Conservation (phyloP, 2,888 invertebrate species). For the Muschampia plurimacula region DNA sequence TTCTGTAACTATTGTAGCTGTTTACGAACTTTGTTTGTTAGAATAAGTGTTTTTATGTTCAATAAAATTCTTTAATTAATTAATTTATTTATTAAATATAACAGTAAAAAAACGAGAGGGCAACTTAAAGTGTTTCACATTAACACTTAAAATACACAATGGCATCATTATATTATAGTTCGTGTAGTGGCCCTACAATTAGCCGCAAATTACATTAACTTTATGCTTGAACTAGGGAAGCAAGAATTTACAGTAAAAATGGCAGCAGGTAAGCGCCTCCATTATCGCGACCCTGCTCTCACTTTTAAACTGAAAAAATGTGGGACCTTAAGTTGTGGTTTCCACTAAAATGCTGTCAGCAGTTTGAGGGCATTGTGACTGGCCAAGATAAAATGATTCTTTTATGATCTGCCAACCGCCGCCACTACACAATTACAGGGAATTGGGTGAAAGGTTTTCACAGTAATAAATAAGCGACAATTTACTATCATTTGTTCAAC, state of each 20-base stretch:
- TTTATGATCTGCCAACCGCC: conserved; percentile 50
- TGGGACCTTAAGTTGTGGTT: conserved; percentile 47
- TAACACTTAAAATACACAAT: conserved; percentile 5
- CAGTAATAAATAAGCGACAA: conserved; percentile 61
- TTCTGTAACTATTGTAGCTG: no score
- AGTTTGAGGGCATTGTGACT: conserved; percentile 47
- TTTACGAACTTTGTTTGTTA: no score
- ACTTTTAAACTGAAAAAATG: conserved; percentile 47
- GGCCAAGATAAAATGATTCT: conserved; percentile 44
- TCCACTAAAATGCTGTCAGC: conserved; percentile 43
- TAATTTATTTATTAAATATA: no score
- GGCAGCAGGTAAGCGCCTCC: conserved; percentile 23
- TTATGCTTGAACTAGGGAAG: background rate
- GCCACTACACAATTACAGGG: conserved; percentile 54
- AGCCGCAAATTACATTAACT: conserved; percentile 3
- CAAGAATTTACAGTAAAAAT: conserved; percentile 12
- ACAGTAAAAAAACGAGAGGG: no score
- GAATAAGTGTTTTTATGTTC: no score
- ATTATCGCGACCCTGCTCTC: conserved; percentile 48
- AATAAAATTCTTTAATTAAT: no score
- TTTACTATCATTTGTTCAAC: conserved; percentile 65
- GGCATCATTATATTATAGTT: background rate
- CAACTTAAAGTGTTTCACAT: background rate
- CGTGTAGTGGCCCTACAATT: background rate
- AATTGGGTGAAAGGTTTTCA: conserved; percentile 70